A percentile compares a stretch with the other conserved stretches of the same genome.
These are phyloP conservation scores for Ifrita kowaldi DNA, from an alignment of 2,113 vertebrate species.

Conservation along the genomic window DNA sequence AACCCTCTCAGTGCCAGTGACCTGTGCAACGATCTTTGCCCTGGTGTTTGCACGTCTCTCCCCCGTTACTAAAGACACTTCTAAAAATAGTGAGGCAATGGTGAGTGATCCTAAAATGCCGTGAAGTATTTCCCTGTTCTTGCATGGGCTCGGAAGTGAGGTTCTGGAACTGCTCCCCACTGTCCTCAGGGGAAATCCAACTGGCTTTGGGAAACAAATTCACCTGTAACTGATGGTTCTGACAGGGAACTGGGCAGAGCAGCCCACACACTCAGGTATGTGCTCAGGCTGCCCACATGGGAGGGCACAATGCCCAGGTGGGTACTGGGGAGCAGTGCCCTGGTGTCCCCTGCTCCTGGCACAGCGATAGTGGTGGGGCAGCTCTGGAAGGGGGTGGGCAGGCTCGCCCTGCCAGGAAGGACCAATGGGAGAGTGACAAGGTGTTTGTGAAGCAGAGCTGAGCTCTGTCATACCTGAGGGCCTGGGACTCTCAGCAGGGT, in stretches of 20 bases:
- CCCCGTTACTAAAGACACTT: background rate
- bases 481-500: background rate
- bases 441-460: background rate
- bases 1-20: accelerated
- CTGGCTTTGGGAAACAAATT: background rate
- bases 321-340: background rate
- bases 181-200: background rate
- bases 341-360: background rate
- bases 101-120: background rate
- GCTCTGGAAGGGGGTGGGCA: background rate
- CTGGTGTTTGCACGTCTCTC: background rate
- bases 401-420: accelerated
- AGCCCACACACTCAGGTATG: accelerated
- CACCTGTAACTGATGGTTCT: background rate
- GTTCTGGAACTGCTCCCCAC: background rate
- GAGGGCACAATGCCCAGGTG: background rate
- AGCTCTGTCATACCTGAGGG: background rate
- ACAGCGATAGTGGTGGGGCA: accelerated
- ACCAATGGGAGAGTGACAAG: accelerated
- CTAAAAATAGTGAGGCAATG: background rate
- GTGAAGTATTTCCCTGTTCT: background rate
- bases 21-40: background rate
- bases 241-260: background rate
- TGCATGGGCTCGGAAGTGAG: background rate
- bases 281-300: accelerated